These are phyloP conservation scores for Hypotaenidia okinawae DNA, from an alignment of 2,797 vertebrate genomes.

Conservation along the genomic window DNA sequence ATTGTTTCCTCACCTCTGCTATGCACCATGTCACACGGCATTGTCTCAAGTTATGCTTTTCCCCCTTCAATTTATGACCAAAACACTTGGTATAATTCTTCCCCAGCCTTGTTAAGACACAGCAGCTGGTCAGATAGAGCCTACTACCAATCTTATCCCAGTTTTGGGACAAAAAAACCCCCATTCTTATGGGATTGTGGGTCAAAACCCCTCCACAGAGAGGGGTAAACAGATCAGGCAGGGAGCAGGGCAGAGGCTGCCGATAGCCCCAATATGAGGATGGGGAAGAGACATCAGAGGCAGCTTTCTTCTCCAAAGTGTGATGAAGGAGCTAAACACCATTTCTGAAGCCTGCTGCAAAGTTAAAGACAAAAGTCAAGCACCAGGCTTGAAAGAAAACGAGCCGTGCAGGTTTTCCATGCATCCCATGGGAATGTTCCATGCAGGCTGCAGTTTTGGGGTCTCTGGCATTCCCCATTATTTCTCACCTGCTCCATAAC, in stretches of 20 bases:
- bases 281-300: not conserved
- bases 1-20: not conserved
- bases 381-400: not conserved
- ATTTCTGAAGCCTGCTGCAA: not conserved
- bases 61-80: not conserved
- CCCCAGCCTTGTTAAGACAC: not conserved
- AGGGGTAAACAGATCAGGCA: not conserved
- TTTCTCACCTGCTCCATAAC: not conserved
- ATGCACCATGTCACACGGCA: accelerated
- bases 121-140: not conserved
- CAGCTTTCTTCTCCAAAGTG: not conserved
- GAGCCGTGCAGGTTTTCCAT: not conserved
- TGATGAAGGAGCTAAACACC: accelerated
- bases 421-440: not conserved
- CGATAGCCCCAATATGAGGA: not conserved
- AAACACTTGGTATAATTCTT: not conserved
- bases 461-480: not conserved
- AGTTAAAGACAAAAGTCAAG: not conserved
- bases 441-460: not conserved
- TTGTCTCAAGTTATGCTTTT: not conserved
- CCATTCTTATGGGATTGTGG: accelerated
- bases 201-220: not conserved
- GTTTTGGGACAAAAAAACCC: not conserved
- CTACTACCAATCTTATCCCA: not conserved
- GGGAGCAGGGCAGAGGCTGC: not conserved